A percentile compares a stretch with the other conserved stretches of the same genome.
phyloP scores from a whole-genome alignment of 2,888 invertebrate species.

The Apotomis capreana region DNA sequence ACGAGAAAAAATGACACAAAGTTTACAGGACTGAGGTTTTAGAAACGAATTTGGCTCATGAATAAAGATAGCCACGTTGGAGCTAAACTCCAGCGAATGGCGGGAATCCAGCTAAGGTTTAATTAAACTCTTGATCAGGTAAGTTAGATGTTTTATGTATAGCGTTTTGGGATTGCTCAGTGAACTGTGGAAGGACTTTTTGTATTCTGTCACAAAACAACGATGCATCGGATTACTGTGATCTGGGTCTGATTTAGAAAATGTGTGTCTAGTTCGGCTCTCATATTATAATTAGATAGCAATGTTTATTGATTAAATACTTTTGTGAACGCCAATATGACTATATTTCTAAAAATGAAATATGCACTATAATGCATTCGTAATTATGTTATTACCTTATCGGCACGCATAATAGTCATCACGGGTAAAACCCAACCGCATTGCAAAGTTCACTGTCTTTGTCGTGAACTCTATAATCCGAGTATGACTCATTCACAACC shows the following conservation, averaged over 20 bases:
- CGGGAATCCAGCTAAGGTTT: not conserved
- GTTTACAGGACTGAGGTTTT: conserved; percentile 21
- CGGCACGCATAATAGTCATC: not conserved
- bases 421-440: conserved; percentile 24
- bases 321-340: too few relatives aligned
- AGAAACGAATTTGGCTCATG: conserved; percentile 36
- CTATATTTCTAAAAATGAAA: too few relatives aligned
- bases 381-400: not conserved
- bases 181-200: too few relatives aligned
- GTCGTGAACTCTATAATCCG: not conserved
- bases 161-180: not conserved
- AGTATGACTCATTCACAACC: not conserved
- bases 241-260: too few relatives aligned
- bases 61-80: conserved; percentile 28
- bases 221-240: too few relatives aligned
- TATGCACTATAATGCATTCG: not conserved
- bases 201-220: too few relatives aligned
- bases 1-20: conserved; percentile 13
- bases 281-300: too few relatives aligned
- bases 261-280: too few relatives aligned
- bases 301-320: too few relatives aligned
- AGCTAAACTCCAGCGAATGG: not conserved
- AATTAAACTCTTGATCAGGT: not conserved
- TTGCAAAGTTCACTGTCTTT: not conserved
- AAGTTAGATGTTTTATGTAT: not conserved